Evolutionary conservation across 2,888 invertebrate genomes (phyloP).

Genomic region (Orchestes rusci): DNA sequence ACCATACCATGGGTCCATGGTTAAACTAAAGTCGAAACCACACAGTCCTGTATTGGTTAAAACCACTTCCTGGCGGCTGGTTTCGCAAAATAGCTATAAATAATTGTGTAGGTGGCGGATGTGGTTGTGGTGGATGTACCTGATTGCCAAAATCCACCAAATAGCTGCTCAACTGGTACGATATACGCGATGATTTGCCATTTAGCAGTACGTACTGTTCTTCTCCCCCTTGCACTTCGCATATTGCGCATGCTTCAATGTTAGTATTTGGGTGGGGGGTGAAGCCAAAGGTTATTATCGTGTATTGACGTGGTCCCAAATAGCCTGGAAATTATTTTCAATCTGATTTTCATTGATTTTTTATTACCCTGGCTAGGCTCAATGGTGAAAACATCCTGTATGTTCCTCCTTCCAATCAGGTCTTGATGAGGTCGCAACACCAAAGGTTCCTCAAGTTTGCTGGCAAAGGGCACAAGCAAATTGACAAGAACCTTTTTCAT

Average conservation of each 20-base stretch:
- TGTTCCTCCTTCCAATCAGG: too few relatives aligned
- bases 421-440: too few relatives aligned
- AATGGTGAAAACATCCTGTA: constrained; percentile 5
- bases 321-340: constrained; percentile 36
- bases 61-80: constrained; percentile 32
- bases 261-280: constrained; percentile 44
- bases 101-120: too few relatives aligned
- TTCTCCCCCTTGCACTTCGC: constrained; percentile 53
- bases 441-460: too few relatives aligned
- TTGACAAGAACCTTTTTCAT: constrained; percentile 16
- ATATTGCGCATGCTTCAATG: constrained; percentile 46
- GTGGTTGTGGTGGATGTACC: too few relatives aligned
- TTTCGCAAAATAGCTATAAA: constrained; percentile 43
- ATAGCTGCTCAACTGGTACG: constrained; percentile 45
- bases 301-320: constrained; percentile 47
- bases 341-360: neutral
- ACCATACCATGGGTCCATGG: constrained; percentile 39
- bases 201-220: constrained; percentile 46
- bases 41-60: constrained; percentile 49
- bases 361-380: constrained; percentile 8
- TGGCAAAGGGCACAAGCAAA: too few relatives aligned
- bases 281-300: constrained; percentile 47
- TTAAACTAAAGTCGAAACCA: constrained; percentile 35
- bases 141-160: constrained; percentile 42
- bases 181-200: constrained; percentile 49